A percentile compares a stretch with the other conserved stretches of the same genome.
These are phyloP conservation scores for Drosophila bocki DNA, from an alignment of 1,140 invertebrate genomes.

Conservation along the genomic window DNA sequence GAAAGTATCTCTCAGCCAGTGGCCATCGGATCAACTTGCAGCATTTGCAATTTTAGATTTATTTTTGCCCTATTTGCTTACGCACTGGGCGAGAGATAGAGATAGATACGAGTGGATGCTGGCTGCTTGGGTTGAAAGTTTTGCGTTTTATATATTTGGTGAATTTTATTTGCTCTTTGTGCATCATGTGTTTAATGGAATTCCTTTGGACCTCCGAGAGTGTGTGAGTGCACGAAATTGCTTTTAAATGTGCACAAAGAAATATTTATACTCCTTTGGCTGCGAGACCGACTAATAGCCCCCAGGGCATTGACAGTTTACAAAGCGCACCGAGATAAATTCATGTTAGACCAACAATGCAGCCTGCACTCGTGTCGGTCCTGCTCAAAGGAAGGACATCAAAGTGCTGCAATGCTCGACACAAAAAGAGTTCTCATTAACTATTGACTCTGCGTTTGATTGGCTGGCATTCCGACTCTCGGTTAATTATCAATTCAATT, in stretches of 20 bases:
- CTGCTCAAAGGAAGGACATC: slow-evolving; percentile 14
- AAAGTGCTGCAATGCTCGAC: slow-evolving; percentile 25
- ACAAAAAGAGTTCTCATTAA: slow-evolving; percentile 46
- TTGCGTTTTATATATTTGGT: slow-evolving; percentile 46
- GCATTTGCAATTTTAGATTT: slow-evolving; percentile 55
- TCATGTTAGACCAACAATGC: slow-evolving; percentile 32
- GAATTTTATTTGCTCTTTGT: slow-evolving; percentile 63
- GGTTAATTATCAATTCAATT: slow-evolving; percentile 47
- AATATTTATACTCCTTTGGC: slow-evolving; percentile 57
- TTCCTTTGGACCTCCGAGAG: slow-evolving; percentile 42
- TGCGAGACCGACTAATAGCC: slow-evolving; percentile 61
- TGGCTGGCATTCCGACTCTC: slow-evolving; percentile 24
- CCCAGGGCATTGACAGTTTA: slow-evolving; percentile 56
- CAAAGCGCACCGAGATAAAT: slow-evolving; percentile 47
- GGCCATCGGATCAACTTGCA: slow-evolving; percentile 34
- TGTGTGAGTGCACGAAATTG: slow-evolving; percentile 52
- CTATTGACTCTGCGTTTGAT: slow-evolving; percentile 46
- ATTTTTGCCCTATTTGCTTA: slow-evolving; percentile 54
- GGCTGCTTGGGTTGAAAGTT: slow-evolving; percentile 16
- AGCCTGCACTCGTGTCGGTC: too few species aligned
- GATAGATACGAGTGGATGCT: slow-evolving; percentile 6
- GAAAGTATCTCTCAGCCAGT: slow-evolving; percentile 44
- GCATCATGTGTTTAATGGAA: slow-evolving; percentile 61
- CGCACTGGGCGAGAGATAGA: slow-evolving; percentile 26
- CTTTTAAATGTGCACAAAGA: slow-evolving; percentile 73